Evolutionary conservation across 2,888 invertebrate genomes (phyloP).

Genomic region (Amaurobius ferox): DNA sequence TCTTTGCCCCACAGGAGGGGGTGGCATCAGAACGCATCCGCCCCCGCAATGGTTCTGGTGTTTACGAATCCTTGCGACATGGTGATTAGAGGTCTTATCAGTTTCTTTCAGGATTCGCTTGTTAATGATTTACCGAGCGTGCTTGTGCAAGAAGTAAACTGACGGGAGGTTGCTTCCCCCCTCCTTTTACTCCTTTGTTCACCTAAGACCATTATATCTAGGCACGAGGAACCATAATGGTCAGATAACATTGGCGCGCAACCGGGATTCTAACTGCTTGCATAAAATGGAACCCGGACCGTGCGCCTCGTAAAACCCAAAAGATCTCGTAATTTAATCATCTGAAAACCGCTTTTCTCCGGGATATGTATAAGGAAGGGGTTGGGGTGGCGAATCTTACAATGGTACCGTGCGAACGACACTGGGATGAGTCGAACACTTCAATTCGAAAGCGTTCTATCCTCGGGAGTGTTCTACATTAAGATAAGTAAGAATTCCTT

Average conservation of each 20-base stretch:
- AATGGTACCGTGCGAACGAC: background rate
- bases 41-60: conserved; percentile 17
- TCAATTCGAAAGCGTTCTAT: background rate
- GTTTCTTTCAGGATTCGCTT: conserved; percentile 72
- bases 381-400: conserved; percentile 10
- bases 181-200: conserved; percentile 68
- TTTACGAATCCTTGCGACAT: conserved; percentile 71
- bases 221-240: conserved; percentile 64
- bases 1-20: conserved; percentile 31
- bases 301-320: conserved; percentile 63
- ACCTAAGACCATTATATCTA: conserved; percentile 71
- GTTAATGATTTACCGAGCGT: conserved; percentile 73
- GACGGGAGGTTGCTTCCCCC: conserved; percentile 10
- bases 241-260: conserved; percentile 69
- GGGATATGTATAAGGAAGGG: conserved; percentile 39
- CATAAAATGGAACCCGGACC: conserved; percentile 45
- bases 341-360: conserved; percentile 69
- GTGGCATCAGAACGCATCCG: background rate
- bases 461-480: conserved; percentile 3
- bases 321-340: conserved; percentile 73
- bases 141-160: conserved; percentile 51
- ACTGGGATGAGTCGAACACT: conserved; percentile 43
- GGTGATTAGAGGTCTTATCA: conserved; percentile 72
- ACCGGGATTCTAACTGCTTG: conserved; percentile 51
- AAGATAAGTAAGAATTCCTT: conserved; percentile 5